Percentiles rank a stretch among this genome's conserved stretches.
phyloP scores from a whole-genome alignment of 2,797 vertebrate genomes.

The Petrocephalus schoutedeni region DNA sequence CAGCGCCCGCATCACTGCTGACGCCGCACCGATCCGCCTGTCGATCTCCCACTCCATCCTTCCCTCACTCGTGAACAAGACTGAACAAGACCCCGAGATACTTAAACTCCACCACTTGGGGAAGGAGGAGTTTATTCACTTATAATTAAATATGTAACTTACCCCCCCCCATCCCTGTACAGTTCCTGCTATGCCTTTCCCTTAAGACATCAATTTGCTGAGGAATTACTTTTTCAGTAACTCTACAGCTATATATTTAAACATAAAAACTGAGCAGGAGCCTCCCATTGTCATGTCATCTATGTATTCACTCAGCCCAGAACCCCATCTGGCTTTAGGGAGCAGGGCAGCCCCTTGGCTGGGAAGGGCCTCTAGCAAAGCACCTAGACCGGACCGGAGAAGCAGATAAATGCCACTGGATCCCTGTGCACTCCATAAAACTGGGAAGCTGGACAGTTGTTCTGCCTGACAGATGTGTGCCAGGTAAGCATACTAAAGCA shows the following conservation, averaged over 20 bases:
- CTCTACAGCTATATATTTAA: neutral
- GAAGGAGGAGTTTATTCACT: neutral
- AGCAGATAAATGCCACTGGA: neutral
- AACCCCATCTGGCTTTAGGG: neutral
- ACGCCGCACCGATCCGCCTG: no score
- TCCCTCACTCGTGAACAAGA: no score
- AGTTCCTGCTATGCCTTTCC: neutral
- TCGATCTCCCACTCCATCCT: no score
- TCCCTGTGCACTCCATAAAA: neutral
- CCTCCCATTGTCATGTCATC: neutral
- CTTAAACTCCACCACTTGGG: no score
- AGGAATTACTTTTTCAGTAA: conserved; percentile 15
- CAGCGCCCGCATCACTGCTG: no score
- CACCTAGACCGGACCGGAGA: neutral
- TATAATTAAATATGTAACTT: conserved; percentile 15
- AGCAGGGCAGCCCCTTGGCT: neutral
- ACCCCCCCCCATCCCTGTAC: neutral
- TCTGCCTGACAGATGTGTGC: neutral
- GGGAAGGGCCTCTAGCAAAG: neutral
- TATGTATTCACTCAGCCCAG: neutral
- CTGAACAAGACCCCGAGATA: no score
- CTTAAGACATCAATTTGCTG: neutral
- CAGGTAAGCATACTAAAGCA: neutral
- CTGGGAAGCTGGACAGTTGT: neutral
- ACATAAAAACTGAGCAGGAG: neutral